A percentile compares a stretch with the other conserved stretches of the same genome.
Evolutionary conservation across 2,888 invertebrate species (phyloP).

Genomic region (Teleiodes luculella): DNA sequence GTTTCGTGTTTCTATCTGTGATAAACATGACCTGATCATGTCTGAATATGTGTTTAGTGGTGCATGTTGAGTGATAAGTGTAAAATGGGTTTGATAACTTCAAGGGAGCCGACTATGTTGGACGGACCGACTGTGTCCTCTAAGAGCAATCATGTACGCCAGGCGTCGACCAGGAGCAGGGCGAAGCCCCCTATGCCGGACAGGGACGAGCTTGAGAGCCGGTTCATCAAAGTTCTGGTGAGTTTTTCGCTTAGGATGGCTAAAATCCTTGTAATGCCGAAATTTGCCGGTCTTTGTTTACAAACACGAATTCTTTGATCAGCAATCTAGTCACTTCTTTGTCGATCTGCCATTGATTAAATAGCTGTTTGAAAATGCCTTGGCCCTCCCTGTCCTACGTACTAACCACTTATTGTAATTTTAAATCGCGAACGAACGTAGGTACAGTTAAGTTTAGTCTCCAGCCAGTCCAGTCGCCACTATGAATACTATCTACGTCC

Average conservation of each 20-base stretch:
- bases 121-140: slow-evolving; percentile 69
- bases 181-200: slow-evolving; percentile 95
- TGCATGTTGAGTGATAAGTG: slow-evolving; percentile 51
- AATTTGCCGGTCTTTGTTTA: slow-evolving; percentile 68
- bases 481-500: too few relatives aligned
- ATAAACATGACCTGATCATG: slow-evolving; percentile 61
- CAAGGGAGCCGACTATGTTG: slow-evolving; percentile 74
- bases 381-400: too few relatives aligned
- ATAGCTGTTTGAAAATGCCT: too few relatives aligned
- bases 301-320: slow-evolving; percentile 55
- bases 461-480: too few relatives aligned
- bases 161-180: slow-evolving; percentile 73
- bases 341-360: slow-evolving; percentile 1
- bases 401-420: too few relatives aligned
- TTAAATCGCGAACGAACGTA: not conserved
- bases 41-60: slow-evolving; percentile 49
- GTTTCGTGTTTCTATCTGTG: slow-evolving; percentile 60
- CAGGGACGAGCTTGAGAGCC: slow-evolving; percentile 91
- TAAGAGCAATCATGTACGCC: slow-evolving; percentile 79
- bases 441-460: too few relatives aligned
- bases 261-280: slow-evolving; percentile 17
- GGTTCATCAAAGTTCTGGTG: slow-evolving; percentile 97
- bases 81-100: slow-evolving; percentile 77
- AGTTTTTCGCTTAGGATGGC: slow-evolving; percentile 64
- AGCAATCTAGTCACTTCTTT: slow-evolving; percentile 25